Base-by-base conservation (phyloP, 2,888 invertebrate species). In the Orthosia gothica region DNA sequence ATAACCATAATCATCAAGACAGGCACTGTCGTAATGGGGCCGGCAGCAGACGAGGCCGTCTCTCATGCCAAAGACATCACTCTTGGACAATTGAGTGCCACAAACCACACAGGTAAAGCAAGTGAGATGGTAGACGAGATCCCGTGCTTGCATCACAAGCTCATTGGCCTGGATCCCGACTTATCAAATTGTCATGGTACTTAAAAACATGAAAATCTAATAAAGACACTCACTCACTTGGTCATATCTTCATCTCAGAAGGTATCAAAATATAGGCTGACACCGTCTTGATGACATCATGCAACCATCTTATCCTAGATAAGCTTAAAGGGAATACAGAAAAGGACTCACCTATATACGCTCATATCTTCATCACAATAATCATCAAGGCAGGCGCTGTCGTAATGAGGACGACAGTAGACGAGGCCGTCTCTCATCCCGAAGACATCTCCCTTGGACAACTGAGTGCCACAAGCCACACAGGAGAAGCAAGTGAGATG, bases 401-500 rank as follows among this genome's bases (percentile, higher is more conserved):
- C 97, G 81, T 97, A 97, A 80, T 97, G 97, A 2, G 96, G 96
- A n/a, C 96, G 97, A 96, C 98, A 98, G 93, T 98, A 98, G 77
- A 99, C 97, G 79, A 98, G 97, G 67, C 98, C 98, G 84, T 98
- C 98, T 80, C 98, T 97, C 97, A 99, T 98, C 49, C 99, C 99
- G 93, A 99, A 99, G 88, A 98, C 98, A 91, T 99, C 99, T 32
- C 99, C 99, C 90, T 99, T 98, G 78, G 98, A 98, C 80, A 99
- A 97, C 68, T 98, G 97, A 55, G 97, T 97, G 65, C 98, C 98
- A 93, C 99, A 99, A 57, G 98, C 98, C 73, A 97, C 97, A 93
- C 99, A 99, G 52, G 98, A 98, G 97, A 99, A 99, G 95, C 99
- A 99, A 85, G 98, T 97, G 74, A 99, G 97, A 93, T 99, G 99